Evolutionary conservation across 1,140 invertebrate genomes (phyloP), one percentile per base, ranked within the genome.

Genomic region (Trichoplusia ni): DNA sequence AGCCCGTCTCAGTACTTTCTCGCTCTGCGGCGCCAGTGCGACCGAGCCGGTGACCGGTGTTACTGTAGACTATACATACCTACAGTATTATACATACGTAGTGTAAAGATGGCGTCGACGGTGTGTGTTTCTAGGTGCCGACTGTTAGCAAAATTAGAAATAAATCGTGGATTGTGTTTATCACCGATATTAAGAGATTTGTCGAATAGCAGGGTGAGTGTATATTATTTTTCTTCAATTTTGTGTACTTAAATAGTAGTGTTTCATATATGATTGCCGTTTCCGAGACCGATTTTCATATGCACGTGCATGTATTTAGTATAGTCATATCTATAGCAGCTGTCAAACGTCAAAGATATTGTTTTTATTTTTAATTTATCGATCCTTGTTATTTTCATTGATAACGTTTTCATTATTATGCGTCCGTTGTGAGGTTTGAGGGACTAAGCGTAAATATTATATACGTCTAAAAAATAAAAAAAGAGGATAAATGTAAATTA

Each of bases 91-190:
- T 76, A 75, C 70, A 69, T 76, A 79, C 77, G 83, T 89, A 86
- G 86, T 87, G 83, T 83, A 87, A 91, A 91, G 86, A 91, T 91
- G 90, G 88, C 90, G 90, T 90, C 90, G 79, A 87, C 88, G 80
- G 86, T 91, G 84, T 90, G 88, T 85, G 87, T 88, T 81, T 90
- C 88, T 78, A 85, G 82, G 73, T 90, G 90, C 87, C 86, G 87
- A 87, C 81, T 91, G 62, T 84, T 91, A 85, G 79, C 84, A 71
- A 91, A 90, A 90, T 86, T 91, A 89, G 89, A 91, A 85, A 85
- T 91, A 89, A 91, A 88, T 90, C 90, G 90, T 84, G 86, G 80
- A 77, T 89, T 90, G 84, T 88, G 87, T 89, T 85, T 90, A 80
- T 90, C 85, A 67, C 79, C 90, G 67, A 79, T 90, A 84, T 87